These are phyloP conservation scores for Tetragnatha versicolor DNA, from an alignment of 1,140 invertebrate genomes.

Conservation along the genomic window DNA sequence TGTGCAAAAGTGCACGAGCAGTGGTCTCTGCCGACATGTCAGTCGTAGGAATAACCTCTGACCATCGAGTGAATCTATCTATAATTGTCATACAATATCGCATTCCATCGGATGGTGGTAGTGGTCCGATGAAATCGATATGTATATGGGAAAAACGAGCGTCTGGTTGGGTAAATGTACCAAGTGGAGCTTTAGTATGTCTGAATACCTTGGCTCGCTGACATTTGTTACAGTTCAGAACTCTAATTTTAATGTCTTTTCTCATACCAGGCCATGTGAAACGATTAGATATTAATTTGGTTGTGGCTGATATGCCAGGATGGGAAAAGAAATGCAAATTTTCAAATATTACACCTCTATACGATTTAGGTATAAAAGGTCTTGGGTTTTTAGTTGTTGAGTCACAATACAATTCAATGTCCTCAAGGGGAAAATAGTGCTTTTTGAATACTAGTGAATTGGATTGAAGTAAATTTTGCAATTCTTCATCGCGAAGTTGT, in stretches of 20 bases:
- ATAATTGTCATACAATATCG: conserved; percentile 65
- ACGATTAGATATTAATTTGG: background rate
- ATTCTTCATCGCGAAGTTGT: too few relatives aligned
- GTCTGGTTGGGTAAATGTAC: background rate
- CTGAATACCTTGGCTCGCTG: background rate
- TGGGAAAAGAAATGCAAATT: background rate
- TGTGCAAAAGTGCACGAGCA: conserved; percentile 59
- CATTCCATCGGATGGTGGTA: conserved; percentile 61
- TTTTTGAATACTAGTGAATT: too few relatives aligned
- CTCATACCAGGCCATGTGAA: background rate
- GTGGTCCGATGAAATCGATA: conserved; percentile 67
- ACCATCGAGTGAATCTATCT: conserved; percentile 65
- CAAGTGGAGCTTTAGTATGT: background rate
- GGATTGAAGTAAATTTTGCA: too few relatives aligned
- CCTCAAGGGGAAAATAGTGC: too few relatives aligned
- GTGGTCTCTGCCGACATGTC: conserved; percentile 63
- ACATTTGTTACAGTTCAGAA: background rate
- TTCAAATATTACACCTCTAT: background rate
- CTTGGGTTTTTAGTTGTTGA: background rate
- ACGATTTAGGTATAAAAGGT: background rate
- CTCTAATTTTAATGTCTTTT: background rate
- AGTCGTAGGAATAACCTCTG: conserved; percentile 63
- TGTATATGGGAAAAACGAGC: background rate
- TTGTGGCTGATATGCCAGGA: background rate
- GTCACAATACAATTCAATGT: too few relatives aligned